These are phyloP conservation scores for Trachelus iudaicus DNA, from an alignment of 2,888 invertebrate genomes.

Conservation along the genomic window DNA sequence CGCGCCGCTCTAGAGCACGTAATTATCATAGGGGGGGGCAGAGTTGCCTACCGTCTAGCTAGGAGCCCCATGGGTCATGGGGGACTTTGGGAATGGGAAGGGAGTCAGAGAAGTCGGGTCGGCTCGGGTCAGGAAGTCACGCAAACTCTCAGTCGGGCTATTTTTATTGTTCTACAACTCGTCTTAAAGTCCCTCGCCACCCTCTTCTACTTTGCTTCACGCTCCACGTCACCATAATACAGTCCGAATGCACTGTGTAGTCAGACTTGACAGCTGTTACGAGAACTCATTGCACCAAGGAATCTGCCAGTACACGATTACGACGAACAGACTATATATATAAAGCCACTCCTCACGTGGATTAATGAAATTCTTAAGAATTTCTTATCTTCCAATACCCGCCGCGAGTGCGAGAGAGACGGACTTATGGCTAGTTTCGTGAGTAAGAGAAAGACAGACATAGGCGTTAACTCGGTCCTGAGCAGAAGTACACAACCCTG, in stretches of 20 bases:
- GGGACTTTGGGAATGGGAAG: conserved; percentile 11
- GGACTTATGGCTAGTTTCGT: neutral
- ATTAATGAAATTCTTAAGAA: neutral
- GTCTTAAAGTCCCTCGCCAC: conserved; percentile 35
- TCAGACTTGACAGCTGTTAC: neutral
- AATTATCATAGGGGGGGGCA: conserved; percentile 50
- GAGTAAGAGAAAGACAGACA: neutral
- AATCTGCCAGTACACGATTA: neutral
- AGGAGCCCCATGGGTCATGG: conserved; percentile 5
- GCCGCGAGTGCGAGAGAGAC: neutral
- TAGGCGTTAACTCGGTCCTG: neutral
- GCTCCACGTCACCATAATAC: conserved; percentile 1
- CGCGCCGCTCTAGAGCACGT: conserved; percentile 57
- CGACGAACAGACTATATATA: neutral
- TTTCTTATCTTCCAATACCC: neutral
- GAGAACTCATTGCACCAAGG: neutral
- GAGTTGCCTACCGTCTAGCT: conserved; percentile 5
- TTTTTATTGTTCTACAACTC: conserved; percentile 44
- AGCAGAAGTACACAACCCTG: neutral
- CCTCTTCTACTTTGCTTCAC: conserved; percentile 12
- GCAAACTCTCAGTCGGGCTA: conserved; percentile 43
- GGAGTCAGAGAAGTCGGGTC: conserved; percentile 25
- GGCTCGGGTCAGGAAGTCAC: conserved; percentile 56
- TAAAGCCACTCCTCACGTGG: neutral
- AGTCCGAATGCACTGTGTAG: neutral